A percentile compares a stretch with the other conserved stretches of the same genome.
Evolutionary conservation across 1,140 invertebrate genomes (phyloP).

Genomic region (Drosophila seguyi): DNA sequence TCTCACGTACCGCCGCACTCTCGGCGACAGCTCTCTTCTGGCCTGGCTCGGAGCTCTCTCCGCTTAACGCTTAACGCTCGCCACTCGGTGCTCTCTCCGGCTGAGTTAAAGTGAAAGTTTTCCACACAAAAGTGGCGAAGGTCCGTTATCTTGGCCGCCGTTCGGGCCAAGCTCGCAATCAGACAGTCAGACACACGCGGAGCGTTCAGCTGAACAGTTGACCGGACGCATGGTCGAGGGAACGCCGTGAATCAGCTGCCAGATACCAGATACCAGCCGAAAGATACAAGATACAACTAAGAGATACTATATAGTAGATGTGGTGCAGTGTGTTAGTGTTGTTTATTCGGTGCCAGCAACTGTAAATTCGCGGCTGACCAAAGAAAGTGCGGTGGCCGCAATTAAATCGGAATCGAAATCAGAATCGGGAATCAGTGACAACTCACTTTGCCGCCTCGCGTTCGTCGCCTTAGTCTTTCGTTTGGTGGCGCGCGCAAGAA

Average conservation of each 20-base stretch:
- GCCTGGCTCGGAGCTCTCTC: slow-evolving; percentile 5
- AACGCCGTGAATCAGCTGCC: slow-evolving; percentile 13
- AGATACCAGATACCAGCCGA: slow-evolving; percentile 14
- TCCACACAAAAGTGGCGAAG: slow-evolving; percentile 80
- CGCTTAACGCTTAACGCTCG: slow-evolving; percentile 3
- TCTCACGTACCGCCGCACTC: slow-evolving; percentile 60
- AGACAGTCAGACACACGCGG: slow-evolving; percentile 79
- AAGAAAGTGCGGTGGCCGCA: slow-evolving; percentile 46
- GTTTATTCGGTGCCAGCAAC: slow-evolving; percentile 51
- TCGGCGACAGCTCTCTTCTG: slow-evolving; percentile 26
- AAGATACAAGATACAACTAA: slow-evolving; percentile 4
- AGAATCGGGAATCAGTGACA: slow-evolving; percentile 37
- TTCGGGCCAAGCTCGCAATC: slow-evolving; percentile 58
- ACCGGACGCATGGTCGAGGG: slow-evolving; percentile 76
- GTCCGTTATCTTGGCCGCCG: slow-evolving; percentile 82
- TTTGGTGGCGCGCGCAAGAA: slow-evolving; percentile 29
- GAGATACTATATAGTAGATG: slow-evolving; percentile 27
- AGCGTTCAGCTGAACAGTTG: slow-evolving; percentile 81
- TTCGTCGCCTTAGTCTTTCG: slow-evolving; percentile 74
- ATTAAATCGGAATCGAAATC: slow-evolving; percentile 27
- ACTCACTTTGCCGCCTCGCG: slow-evolving; percentile 50
- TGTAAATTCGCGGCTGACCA: slow-evolving; percentile 56
- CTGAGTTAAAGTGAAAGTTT: slow-evolving; percentile 83
- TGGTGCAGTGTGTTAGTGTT: slow-evolving; percentile 39
- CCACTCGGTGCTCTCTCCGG: slow-evolving; percentile 33